Percentiles rank a stretch among this genome's conserved stretches.
phyloP scores from a whole-genome alignment of 2,797 vertebrate species.

The Coilia nasus region DNA sequence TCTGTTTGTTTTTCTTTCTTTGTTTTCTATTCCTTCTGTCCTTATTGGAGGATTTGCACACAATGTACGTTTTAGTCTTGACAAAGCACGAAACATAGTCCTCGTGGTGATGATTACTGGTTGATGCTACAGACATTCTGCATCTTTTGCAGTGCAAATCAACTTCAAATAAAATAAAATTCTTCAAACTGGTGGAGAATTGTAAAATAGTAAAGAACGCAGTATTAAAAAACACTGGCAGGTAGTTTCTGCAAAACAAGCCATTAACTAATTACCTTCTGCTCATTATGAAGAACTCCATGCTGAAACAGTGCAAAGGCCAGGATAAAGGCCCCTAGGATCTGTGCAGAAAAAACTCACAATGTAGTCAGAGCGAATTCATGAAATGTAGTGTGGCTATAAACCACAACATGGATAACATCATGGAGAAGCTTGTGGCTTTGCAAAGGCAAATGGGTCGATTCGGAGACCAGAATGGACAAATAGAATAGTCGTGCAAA shows the following conservation, averaged over 20 bases:
- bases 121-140: background rate
- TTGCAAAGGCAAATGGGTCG: too few relatives aligned
- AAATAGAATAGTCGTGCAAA: too few relatives aligned
- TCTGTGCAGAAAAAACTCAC: background rate
- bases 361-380: too few relatives aligned
- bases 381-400: too few relatives aligned
- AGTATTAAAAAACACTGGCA: background rate
- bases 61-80: background rate
- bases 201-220: too few relatives aligned
- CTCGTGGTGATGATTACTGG: background rate
- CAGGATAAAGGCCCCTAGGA: slow-evolving; percentile 4
- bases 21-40: background rate
- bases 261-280: background rate
- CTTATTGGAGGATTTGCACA: background rate
- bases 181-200: background rate
- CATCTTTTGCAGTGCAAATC: background rate
- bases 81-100: background rate
- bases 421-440: too few relatives aligned
- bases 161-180: background rate
- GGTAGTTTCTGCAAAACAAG: background rate
- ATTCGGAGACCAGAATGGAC: too few relatives aligned
- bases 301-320: slow-evolving; percentile 11
- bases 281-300: slow-evolving; percentile 14
- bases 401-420: too few relatives aligned
- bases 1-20: too few relatives aligned